phyloP scores from a whole-genome alignment of 2,888 invertebrate genomes.

The Cataglyphis livida region DNA sequence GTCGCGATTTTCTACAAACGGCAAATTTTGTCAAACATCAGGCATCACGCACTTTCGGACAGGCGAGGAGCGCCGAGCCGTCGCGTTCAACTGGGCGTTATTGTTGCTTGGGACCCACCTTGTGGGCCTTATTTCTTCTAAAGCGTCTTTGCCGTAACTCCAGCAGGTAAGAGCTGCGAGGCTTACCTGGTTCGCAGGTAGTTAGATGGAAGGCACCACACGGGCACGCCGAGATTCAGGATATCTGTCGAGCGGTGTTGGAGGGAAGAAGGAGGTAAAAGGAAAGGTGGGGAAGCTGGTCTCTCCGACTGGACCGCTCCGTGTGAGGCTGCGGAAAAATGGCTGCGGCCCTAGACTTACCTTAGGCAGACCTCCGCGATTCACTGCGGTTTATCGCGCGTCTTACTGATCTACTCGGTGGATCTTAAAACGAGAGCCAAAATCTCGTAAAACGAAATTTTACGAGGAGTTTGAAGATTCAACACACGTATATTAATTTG shows the following conservation, averaged over 20 bases:
- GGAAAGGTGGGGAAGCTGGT: slow-evolving; percentile 64
- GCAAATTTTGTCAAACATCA: slow-evolving; percentile 18
- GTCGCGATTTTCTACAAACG: background rate
- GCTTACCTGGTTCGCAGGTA: slow-evolving; percentile 69
- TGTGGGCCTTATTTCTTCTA: slow-evolving; percentile 82
- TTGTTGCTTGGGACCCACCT: slow-evolving; percentile 80
- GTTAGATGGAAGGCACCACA: slow-evolving; percentile 77
- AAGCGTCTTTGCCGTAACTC: slow-evolving; percentile 78
- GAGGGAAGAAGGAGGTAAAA: slow-evolving; percentile 38
- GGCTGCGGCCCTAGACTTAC: slow-evolving; percentile 75
- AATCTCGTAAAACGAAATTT: background rate
- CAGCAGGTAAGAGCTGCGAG: slow-evolving; percentile 57
- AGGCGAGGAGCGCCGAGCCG: slow-evolving; percentile 73
- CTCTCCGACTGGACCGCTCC: slow-evolving; percentile 72
- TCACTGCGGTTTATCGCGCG: slow-evolving; percentile 57
- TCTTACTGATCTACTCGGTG: slow-evolving; percentile 32
- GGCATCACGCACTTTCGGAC: slow-evolving; percentile 31
- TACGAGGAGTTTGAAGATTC: background rate
- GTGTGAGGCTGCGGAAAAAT: slow-evolving; percentile 81
- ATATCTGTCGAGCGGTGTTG: slow-evolving; percentile 59
- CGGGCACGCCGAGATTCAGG: slow-evolving; percentile 63
- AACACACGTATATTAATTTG: background rate
- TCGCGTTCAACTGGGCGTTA: slow-evolving; percentile 84
- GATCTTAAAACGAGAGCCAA: slow-evolving; percentile 3
- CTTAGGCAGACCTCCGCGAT: slow-evolving; percentile 71